Evolutionary conservation across 2,888 invertebrate species (phyloP), one percentile per base, ranked within the genome.

Genomic region (Epinotia ramella): DNA sequence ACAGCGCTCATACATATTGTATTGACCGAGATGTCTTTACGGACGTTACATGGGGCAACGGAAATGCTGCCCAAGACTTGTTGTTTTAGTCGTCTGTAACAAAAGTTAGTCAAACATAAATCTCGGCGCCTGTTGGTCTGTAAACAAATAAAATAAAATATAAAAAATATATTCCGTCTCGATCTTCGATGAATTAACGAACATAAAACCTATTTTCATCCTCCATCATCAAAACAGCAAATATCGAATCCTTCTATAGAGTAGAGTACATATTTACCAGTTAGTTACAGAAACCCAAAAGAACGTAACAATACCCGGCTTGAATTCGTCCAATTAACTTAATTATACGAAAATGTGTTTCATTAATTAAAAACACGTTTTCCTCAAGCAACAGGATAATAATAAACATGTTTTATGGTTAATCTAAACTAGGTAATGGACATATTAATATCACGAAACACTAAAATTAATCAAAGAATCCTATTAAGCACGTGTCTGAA

Each of bases 1-100:
- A 91, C 89, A 88, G 82, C 87, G 78, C 87, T 91, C 84, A 83
- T 87, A 85, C 86, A 86, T 86, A 86, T 85, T 85, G 85, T 85
- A 83, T 80, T 77, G 78, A 78, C 77, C 65, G 73, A 66, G 73
- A 73, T 76, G 81, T 82, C 82, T 83, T 79, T 80, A 78, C 80
- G 73, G 78, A 80, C 80, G 83, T 81, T 82, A 83, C 79, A 79
- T 67, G 64, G 66, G 69, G 56, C 56, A 44, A 59, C 46, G 69
- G 69, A 56, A 59, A 44, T 20, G 56, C 57, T 59, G 11, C 1
- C 44, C 62, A 12, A 56, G 40, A 66, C 40, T n/a, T 12, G 66
- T 53, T 16, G 64, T 5, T 46, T 49, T 65, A 20, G 16, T 49
- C 13, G 49, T 53, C n/a, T 16, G 16, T 53, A 53, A 53, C 49